phyloP scores from a whole-genome alignment of 1,140 invertebrate genomes.

The Micrasema minimum region DNA sequence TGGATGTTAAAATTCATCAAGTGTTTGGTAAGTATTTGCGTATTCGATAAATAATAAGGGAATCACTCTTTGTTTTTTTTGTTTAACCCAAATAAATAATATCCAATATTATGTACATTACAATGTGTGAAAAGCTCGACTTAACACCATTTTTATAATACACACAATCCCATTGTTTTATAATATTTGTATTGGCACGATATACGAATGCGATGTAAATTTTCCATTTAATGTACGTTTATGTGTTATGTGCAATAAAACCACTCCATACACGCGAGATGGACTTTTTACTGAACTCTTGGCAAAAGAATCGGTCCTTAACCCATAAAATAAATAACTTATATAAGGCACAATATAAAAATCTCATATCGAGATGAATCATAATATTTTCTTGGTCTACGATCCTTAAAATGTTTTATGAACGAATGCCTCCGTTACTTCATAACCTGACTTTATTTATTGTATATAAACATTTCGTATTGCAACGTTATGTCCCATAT shows the following conservation, averaged over 20 bases:
- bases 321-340: slow-evolving; percentile 23
- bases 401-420: not conserved
- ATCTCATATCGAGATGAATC: not conserved
- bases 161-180: too few species aligned
- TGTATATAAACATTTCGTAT: not conserved
- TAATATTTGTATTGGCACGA: too few species aligned
- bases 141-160: too few species aligned
- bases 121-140: too few species aligned
- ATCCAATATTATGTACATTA: too few species aligned
- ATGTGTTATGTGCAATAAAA: slow-evolving; percentile 20
- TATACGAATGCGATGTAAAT: slow-evolving; percentile 3
- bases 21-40: too few species aligned
- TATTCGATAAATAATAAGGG: too few species aligned
- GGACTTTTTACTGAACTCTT: slow-evolving; percentile 18
- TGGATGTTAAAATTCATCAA: too few species aligned
- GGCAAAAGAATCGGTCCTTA: slow-evolving; percentile 29
- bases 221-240: slow-evolving; percentile 18
- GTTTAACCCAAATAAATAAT: too few species aligned
- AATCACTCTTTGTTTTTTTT: too few species aligned
- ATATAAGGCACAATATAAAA: slow-evolving; percentile 16
- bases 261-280: not conserved
- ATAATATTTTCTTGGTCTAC: not conserved
- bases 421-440: not conserved
- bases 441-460: not conserved
- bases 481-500: not conserved